Base-by-base conservation (phyloP, 2,888 invertebrate species). In the Caenorhabditis sp. region DNA sequence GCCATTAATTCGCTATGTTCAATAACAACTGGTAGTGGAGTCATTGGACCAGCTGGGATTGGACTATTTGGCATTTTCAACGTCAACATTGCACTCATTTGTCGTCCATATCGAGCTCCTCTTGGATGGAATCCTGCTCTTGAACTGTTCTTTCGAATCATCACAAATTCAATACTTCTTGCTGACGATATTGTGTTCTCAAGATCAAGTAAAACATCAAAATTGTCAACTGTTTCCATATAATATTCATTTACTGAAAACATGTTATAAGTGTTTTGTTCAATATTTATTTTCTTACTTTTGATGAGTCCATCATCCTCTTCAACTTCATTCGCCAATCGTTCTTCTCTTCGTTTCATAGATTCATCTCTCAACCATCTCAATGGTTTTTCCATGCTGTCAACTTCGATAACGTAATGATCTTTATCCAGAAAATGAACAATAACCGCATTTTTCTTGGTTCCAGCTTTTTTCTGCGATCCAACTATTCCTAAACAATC, bases 91-190 rank as follows among this genome's bases (percentile, higher is more conserved):
- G 69, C 69, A 25, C 69, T 68, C 62, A 76, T 66, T 21, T 70
- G 70, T n/a, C 67, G 12, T 1, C 75, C 70, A 53, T 67, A 68
- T 52, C 75, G 31, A 0, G 61, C 76, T 5, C 76, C 76, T 31
- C 73, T 69, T 27, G 81, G 81, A 64, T 78, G 78, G 61, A 76
- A 81, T 8, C 67, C 75, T 1, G 70, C 78, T 12, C 81, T 60
- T 2, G 81, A 73, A 58, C 79, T 76, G 56, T 82, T 82, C 61
- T 76, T 79, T 10, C 78, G 60, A 25, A 78, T 60, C 67, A 82
- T 74, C 7, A 82, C 82, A 50, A 80, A 82, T 54, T 80, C 80
- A 0, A 64, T 61, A 38, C 70, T 59, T 3, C 66, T 50, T 0
- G 75, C 68, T 17, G 73, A 64, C 0, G 67, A 64, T 12, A 82